These are phyloP conservation scores for Leptinotarsa defecta DNA, from an alignment of 1,140 invertebrate genomes.

Conservation along the genomic window DNA sequence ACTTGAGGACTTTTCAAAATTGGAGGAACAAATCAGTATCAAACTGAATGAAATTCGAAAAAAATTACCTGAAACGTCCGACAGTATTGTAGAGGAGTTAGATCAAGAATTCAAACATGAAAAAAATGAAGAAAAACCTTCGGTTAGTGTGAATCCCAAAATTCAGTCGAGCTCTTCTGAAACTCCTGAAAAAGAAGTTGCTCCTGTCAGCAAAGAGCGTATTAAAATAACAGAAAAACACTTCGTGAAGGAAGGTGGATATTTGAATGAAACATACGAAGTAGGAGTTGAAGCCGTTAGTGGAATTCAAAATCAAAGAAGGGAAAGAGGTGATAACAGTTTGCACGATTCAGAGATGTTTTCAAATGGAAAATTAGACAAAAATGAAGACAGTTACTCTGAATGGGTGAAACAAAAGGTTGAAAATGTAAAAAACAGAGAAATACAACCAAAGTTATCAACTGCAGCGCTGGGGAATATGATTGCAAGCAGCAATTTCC, in stretches of 20 bases:
- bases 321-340: slow-evolving; percentile 11
- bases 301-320: background rate
- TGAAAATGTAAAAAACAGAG: background rate
- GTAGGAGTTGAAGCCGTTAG: background rate
- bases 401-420: background rate
- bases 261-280: slow-evolving; percentile 17
- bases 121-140: background rate
- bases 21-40: slow-evolving; percentile 15
- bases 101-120: background rate
- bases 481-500: slow-evolving; percentile 29
- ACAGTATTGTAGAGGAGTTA: too few relatives aligned
- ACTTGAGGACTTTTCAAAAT: background rate
- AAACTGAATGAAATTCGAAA: background rate
- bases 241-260: slow-evolving; percentile 16
- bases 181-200: slow-evolving; percentile 1
- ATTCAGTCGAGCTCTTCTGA: slow-evolving; percentile 12
- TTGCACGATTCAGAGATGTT: slow-evolving; percentile 38
- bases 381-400: slow-evolving; percentile 30
- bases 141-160: background rate
- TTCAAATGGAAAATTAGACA: slow-evolving; percentile 40
- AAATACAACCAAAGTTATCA: slow-evolving; percentile 21
- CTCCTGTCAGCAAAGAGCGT: background rate
- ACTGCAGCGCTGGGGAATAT: slow-evolving; percentile 12
- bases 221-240: slow-evolving; percentile 16
- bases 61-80: background rate